These are phyloP conservation scores for Parnassius glacialis DNA, from an alignment of 2,888 invertebrate genomes.

Conservation along the genomic window DNA sequence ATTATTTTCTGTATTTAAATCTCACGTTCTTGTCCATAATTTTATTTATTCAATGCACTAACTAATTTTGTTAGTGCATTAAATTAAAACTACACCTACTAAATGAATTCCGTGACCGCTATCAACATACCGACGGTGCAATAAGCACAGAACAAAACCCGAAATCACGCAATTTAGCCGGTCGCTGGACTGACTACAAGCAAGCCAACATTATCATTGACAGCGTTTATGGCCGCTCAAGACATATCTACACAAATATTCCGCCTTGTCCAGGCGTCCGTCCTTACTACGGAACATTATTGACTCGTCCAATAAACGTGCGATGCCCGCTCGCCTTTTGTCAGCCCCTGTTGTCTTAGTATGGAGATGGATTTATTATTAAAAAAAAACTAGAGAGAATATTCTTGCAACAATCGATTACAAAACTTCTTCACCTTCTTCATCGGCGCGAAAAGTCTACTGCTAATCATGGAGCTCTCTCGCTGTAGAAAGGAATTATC, in stretches of 20 bases:
- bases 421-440: too few relatives aligned
- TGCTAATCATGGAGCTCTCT: too few relatives aligned
- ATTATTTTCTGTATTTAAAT: too few relatives aligned
- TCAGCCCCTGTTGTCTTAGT: conserved; percentile 36
- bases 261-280: conserved; percentile 46
- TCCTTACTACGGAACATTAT: conserved; percentile 67
- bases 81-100: background rate
- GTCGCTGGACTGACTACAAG: conserved; percentile 39
- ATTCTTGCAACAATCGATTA: too few relatives aligned
- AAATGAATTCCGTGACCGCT: background rate
- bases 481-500: too few relatives aligned
- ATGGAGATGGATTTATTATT: conserved; percentile 42
- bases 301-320: conserved; percentile 78
- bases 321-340: conserved; percentile 70
- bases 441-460: too few relatives aligned
- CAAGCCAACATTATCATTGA: conserved; percentile 68
- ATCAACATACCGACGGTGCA: conserved; percentile 8
- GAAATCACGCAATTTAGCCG: conserved; percentile 32
- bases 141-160: conserved; percentile 28
- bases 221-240: conserved; percentile 57
- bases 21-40: too few relatives aligned
- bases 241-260: conserved; percentile 54
- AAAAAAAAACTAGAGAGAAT: too few relatives aligned
- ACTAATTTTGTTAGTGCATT: too few relatives aligned
- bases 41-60: too few relatives aligned